Evolutionary conservation across 2,797 vertebrate species (phyloP).

Genomic region (Protonibea diacanthus): DNA sequence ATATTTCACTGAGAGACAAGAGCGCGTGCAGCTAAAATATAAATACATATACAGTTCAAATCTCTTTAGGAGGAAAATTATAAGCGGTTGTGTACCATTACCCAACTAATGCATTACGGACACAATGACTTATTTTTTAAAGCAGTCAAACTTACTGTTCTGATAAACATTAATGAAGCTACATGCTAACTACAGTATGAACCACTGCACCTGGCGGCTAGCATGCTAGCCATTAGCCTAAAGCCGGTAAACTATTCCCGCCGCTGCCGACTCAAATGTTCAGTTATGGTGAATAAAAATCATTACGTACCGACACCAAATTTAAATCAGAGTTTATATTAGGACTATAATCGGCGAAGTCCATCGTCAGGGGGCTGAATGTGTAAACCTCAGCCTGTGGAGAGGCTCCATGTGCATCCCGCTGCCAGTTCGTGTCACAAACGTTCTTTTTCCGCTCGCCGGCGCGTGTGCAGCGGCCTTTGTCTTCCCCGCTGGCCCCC

Average conservation of each 20-base stretch:
- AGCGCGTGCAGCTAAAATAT: rapidly evolving
- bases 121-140: neutral
- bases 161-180: neutral
- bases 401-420: slow-evolving; percentile 71
- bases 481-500: slow-evolving; percentile 62
- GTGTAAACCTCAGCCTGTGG: neutral
- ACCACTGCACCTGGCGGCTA: slow-evolving; percentile 5
- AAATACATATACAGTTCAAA: too few species aligned
- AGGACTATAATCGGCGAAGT: neutral
- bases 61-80: rapidly evolving
- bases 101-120: rapidly evolving
- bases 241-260: neutral
- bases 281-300: neutral
- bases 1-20: neutral
- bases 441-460: slow-evolving; percentile 74
- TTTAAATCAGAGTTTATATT: neutral
- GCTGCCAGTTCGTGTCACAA: slow-evolving; percentile 52
- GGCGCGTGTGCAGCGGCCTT: slow-evolving; percentile 59
- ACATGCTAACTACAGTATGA: neutral
- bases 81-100: neutral
- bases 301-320: slow-evolving; percentile 49
- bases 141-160: neutral
- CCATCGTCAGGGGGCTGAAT: neutral
- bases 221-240: slow-evolving; percentile 57
- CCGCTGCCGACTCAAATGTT: neutral